phyloP scores from a whole-genome alignment of 2,113 vertebrate genomes.

The Vidua chalybeata region DNA sequence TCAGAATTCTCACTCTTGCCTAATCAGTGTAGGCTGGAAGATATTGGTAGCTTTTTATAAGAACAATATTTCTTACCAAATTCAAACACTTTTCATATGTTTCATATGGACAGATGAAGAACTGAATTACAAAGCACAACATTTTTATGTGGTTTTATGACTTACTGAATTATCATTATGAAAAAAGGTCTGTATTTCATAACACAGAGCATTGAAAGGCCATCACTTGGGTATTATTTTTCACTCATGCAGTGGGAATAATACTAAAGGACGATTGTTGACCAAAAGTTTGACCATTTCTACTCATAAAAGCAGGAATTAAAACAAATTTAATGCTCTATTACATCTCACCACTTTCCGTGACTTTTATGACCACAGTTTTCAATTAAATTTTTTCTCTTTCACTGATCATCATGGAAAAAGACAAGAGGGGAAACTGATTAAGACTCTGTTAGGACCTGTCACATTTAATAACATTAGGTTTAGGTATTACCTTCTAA shows the following conservation, averaged over 20 bases:
- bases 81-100: neutral
- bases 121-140: neutral
- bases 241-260: neutral
- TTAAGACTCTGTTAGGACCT: neutral
- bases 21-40: neutral
- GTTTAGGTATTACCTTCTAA: neutral
- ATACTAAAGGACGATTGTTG: neutral
- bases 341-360: neutral
- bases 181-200: neutral
- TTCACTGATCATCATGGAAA: neutral
- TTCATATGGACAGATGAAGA: neutral
- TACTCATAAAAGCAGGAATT: neutral
- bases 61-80: neutral
- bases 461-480: neutral
- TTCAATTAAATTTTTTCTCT: neutral
- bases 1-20: neutral
- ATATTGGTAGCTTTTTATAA: neutral
- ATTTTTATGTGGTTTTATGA: neutral
- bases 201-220: neutral
- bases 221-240: neutral
- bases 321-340: neutral
- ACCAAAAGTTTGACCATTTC: neutral
- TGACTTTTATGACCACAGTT: neutral
- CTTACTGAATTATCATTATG: neutral
- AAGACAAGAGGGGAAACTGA: neutral